Evolutionary conservation across 2,113 vertebrate species (phyloP).

Genomic region (Corythornis vintsioides): DNA sequence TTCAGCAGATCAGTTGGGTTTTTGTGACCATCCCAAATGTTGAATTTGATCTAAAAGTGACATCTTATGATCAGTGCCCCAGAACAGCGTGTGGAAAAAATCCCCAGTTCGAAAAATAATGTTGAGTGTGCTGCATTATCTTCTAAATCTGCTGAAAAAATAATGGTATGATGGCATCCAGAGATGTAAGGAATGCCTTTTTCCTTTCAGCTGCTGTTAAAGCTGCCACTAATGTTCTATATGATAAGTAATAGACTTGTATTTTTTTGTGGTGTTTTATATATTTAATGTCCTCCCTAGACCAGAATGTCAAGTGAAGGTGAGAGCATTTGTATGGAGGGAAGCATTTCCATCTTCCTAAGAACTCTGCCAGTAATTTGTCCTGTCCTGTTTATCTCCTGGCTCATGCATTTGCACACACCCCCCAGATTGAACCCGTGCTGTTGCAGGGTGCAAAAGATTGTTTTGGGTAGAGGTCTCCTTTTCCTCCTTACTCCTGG

Average conservation of each 20-base stretch:
- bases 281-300: neutral
- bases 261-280: neutral
- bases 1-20: neutral
- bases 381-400: neutral
- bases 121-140: neutral
- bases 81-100: neutral
- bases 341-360: neutral
- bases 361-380: neutral
- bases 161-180: neutral
- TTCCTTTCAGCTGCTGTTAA: neutral
- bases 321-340: neutral
- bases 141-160: neutral
- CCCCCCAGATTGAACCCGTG: neutral
- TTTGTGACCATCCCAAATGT: neutral
- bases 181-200: neutral
- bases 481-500: neutral
- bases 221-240: neutral
- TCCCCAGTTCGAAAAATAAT: fast-evolving
- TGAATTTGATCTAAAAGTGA: neutral
- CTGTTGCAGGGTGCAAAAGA: neutral
- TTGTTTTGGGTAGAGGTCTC: neutral
- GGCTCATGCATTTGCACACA: neutral
- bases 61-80: neutral
- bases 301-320: neutral
- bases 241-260: neutral